Percentiles rank a stretch among this genome's conserved stretches.
Conservation (phyloP, 1,140 invertebrate species). For the Halesus radiatus region DNA sequence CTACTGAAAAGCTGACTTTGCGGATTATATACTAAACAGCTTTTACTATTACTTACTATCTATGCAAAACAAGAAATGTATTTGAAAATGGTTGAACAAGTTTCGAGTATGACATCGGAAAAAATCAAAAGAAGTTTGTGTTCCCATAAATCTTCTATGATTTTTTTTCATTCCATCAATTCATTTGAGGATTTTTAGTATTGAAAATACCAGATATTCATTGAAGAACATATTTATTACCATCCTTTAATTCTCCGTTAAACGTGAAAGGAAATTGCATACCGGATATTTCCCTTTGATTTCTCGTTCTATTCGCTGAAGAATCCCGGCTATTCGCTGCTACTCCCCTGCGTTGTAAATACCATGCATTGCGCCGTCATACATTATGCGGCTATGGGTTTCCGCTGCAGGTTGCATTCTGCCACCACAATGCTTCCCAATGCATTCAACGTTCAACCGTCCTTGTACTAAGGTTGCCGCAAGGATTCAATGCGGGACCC, state of each 20-base stretch:
- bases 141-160: too few species aligned
- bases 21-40: too few species aligned
- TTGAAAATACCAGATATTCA: too few species aligned
- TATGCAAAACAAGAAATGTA: too few species aligned
- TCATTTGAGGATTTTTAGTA: too few species aligned
- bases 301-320: slow-evolving; percentile 12
- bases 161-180: too few species aligned
- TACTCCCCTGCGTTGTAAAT: neutral
- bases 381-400: neutral
- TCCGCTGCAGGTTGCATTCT: slow-evolving; percentile 11
- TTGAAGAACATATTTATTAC: too few species aligned
- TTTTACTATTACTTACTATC: too few species aligned
- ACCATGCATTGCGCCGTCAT: neutral
- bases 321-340: slow-evolving; percentile 1
- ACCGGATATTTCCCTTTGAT: slow-evolving; percentile 16
- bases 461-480: neutral
- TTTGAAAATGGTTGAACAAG: too few species aligned
- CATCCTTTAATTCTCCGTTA: neutral
- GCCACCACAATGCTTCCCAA: neutral
- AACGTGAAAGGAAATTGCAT: neutral
- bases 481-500: neutral
- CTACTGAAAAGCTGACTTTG: too few species aligned
- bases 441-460: slow-evolving; percentile 11
- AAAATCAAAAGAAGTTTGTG: too few species aligned
- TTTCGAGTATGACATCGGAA: too few species aligned